phyloP scores from a whole-genome alignment of 2,797 vertebrate species.

The Anomalospiza imberbis region DNA sequence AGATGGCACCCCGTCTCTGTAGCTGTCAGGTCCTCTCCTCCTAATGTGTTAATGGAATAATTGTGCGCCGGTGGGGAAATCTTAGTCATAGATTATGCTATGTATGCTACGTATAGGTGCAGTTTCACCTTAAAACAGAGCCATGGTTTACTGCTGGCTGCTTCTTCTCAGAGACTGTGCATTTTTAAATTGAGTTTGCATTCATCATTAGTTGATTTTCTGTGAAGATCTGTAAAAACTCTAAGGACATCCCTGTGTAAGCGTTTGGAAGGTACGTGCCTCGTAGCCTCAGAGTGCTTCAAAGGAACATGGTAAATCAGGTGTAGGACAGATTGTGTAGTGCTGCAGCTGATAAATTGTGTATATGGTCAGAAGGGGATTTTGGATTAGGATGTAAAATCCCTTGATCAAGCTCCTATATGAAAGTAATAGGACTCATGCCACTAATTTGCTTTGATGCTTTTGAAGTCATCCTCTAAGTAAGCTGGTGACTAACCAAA shows the following conservation, averaged over 20 bases:
- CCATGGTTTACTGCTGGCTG: neutral
- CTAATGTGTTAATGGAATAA: neutral
- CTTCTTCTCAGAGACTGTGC: neutral
- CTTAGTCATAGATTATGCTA: neutral
- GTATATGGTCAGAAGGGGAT: neutral
- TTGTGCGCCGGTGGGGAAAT: neutral
- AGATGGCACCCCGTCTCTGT: neutral
- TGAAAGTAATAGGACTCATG: neutral
- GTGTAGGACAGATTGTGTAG: neutral
- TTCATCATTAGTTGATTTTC: neutral
- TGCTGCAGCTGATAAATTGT: neutral
- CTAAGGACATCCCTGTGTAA: neutral
- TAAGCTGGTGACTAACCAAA: conserved; percentile 2
- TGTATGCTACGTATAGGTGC: neutral
- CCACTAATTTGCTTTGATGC: conserved; percentile 26
- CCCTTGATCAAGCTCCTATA: neutral
- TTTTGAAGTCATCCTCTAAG: conserved; percentile 26
- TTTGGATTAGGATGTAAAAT: conserved; percentile 4
- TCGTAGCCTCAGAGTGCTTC: neutral
- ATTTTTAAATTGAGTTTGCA: neutral
- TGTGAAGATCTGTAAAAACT: neutral
- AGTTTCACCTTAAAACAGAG: neutral
- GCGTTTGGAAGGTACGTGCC: neutral
- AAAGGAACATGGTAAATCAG: neutral
- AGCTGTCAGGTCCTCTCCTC: neutral